Conservation (phyloP, 2,888 invertebrate species). For the Unio delphinus region DNA sequence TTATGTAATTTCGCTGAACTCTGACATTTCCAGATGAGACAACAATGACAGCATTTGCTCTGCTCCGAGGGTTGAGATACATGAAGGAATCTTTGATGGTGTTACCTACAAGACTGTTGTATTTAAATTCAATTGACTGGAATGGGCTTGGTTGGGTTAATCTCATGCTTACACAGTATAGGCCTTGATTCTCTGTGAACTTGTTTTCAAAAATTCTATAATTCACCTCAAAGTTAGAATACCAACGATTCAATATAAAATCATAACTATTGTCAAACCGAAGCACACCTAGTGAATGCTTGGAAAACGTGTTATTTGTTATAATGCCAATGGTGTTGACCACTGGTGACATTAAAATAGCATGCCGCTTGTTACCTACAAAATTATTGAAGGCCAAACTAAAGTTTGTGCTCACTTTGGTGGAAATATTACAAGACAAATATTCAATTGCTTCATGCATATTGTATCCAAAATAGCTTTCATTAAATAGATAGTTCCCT, state of each 20-base stretch:
- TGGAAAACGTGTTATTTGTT: slow-evolving; percentile 88
- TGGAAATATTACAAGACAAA: slow-evolving; percentile 84
- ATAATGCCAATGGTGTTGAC: slow-evolving; percentile 69
- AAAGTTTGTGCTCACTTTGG: slow-evolving; percentile 59
- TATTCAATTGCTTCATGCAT: slow-evolving; percentile 85
- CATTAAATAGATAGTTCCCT: slow-evolving; percentile 80
- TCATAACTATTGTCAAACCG: slow-evolving; percentile 83
- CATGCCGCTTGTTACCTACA: slow-evolving; percentile 63
- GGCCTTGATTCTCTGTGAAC: slow-evolving; percentile 89
- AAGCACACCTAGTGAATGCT: slow-evolving; percentile 86
- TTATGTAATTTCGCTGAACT: slow-evolving; percentile 89
- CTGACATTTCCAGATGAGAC: slow-evolving; percentile 92
- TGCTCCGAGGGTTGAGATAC: slow-evolving; percentile 87
- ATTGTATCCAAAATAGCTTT: slow-evolving; percentile 91
- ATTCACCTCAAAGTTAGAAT: slow-evolving; percentile 61
- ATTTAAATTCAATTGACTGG: slow-evolving; percentile 87
- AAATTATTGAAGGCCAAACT: slow-evolving; percentile 68
- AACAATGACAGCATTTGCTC: slow-evolving; percentile 93
- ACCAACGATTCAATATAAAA: slow-evolving; percentile 64
- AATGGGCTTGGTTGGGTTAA: slow-evolving; percentile 88
- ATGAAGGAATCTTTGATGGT: slow-evolving; percentile 88
- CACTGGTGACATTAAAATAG: slow-evolving; percentile 64
- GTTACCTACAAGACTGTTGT: slow-evolving; percentile 90
- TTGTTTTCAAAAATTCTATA: slow-evolving; percentile 78
- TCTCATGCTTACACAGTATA: slow-evolving; percentile 89